Evolutionary conservation across 2,113 vertebrate species (phyloP).

Genomic region (Phalacrocorax pelagicus): DNA sequence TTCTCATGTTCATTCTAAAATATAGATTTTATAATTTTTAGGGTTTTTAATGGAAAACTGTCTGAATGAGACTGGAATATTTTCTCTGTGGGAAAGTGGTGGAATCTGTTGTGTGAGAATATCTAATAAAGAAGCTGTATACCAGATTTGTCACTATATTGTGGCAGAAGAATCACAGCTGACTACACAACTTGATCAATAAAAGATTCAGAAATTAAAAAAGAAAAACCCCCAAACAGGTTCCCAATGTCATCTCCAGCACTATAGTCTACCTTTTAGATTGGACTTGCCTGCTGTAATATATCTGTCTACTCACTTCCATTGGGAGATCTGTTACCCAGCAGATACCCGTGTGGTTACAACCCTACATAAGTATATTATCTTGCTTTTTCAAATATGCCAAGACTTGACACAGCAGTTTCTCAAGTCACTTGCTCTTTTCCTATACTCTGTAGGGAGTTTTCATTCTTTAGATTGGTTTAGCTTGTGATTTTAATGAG

Average conservation of each 20-base stretch:
- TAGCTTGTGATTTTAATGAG: background rate
- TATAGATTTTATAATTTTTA: background rate
- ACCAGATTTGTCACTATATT: background rate
- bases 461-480: slow-evolving; percentile 34
- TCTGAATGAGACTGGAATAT: background rate
- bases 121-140: background rate
- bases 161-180: background rate
- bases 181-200: background rate
- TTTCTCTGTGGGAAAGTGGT: background rate
- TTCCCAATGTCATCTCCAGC: background rate
- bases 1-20: background rate
- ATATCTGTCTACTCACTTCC: background rate
- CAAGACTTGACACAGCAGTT: background rate
- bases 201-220: background rate
- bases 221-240: rapidly evolving
- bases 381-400: background rate
- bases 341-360: background rate
- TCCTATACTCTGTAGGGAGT: background rate
- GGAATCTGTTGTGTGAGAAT: background rate
- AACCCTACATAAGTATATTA: background rate
- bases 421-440: slow-evolving; percentile 12
- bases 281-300: background rate
- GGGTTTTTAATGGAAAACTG: background rate
- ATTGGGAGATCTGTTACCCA: background rate
- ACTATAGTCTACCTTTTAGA: background rate